Conservation (phyloP, 2,113 vertebrate species). For the Calypte anna region DNA sequence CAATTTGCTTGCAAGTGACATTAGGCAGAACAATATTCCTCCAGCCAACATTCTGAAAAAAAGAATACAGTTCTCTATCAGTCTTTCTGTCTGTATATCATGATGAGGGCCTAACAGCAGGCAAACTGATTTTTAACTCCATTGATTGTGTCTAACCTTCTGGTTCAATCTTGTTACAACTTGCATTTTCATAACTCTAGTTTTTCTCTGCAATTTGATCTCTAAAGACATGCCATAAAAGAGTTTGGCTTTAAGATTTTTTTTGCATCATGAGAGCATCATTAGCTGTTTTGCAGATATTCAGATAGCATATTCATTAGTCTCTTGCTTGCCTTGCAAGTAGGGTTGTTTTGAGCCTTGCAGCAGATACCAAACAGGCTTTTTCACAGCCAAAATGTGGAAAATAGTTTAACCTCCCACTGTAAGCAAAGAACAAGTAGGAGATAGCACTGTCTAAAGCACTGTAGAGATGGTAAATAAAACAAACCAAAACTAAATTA, state of each 20-base stretch:
- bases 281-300: neutral
- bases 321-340: neutral
- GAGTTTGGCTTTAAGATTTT: neutral
- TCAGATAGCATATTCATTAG: neutral
- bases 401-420: neutral
- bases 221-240: neutral
- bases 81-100: neutral
- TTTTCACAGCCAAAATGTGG: neutral
- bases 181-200: neutral
- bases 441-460: neutral
- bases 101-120: neutral
- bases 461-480: neutral
- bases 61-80: neutral
- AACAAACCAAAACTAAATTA: neutral
- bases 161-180: neutral
- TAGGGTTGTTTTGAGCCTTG: neutral
- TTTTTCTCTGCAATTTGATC: constrained; percentile 16
- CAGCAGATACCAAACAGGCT: neutral
- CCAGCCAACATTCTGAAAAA: neutral
- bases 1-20: neutral
- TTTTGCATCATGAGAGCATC: constrained; percentile 2
- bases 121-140: neutral
- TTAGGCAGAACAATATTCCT: neutral
- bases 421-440: neutral
- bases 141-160: neutral